Percentiles rank a stretch among this genome's conserved stretches.
Evolutionary conservation across 2,797 vertebrate species (phyloP).

Genomic region (Neoniphon sammara): DNA sequence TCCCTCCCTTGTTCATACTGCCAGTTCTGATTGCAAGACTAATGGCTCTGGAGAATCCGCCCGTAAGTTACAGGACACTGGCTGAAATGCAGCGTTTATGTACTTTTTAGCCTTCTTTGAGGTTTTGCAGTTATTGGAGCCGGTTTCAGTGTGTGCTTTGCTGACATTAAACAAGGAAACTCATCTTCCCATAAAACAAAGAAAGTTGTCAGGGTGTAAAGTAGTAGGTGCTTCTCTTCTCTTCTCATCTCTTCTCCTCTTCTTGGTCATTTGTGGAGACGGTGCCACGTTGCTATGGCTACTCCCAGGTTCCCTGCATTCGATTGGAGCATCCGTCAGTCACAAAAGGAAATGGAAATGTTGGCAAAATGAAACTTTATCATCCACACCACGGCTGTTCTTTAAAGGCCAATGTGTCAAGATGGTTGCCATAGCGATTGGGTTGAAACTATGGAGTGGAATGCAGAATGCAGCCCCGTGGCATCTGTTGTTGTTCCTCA

Average conservation of each 20-base stretch:
- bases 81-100: constrained; percentile 17
- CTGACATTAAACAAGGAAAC: constrained; percentile 21
- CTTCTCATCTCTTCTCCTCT: neutral
- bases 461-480: constrained; percentile 47
- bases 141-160: constrained; percentile 5
- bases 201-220: constrained; percentile 48
- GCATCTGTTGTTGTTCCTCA: constrained; percentile 40
- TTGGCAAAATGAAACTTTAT: constrained; percentile 71
- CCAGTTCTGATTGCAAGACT: constrained; percentile 44
- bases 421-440: constrained; percentile 76
- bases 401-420: constrained; percentile 64
- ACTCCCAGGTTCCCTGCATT: constrained; percentile 65
- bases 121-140: neutral
- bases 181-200: constrained; percentile 2
- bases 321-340: constrained; percentile 55
- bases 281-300: constrained; percentile 70
- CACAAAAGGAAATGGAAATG: constrained; percentile 56
- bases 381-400: constrained; percentile 54
- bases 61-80: constrained; percentile 16
- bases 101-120: neutral
- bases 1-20: constrained; percentile 35
- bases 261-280: constrained; percentile 45
- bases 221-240: constrained; percentile 24
- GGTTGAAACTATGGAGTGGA: constrained; percentile 49
- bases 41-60: constrained; percentile 7